Conservation (phyloP, 1,140 invertebrate species). For the Brachionus manjavacas region DNA sequence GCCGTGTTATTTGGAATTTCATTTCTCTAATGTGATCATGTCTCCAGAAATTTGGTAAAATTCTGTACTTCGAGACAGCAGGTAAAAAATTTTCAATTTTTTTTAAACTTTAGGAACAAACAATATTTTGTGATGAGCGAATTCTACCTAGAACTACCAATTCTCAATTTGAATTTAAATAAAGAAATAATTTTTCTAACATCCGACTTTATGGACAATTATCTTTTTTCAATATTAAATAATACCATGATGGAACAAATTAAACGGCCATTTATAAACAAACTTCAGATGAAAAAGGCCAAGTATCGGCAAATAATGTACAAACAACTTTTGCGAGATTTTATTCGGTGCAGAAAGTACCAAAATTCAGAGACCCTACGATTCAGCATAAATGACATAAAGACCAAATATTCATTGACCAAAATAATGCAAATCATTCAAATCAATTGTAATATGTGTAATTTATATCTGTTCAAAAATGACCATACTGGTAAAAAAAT, state of each 20-base stretch:
- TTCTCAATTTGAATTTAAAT: slow-evolving; percentile 20
- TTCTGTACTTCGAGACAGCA: too few species aligned
- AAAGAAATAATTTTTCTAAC: slow-evolving; percentile 31
- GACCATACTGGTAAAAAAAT: neutral
- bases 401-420: slow-evolving; percentile 24
- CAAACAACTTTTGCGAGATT: neutral
- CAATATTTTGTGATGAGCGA: slow-evolving; percentile 28
- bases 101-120: slow-evolving; percentile 17
- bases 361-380: neutral
- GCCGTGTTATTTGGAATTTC: slow-evolving; percentile 23
- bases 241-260: neutral
- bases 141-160: slow-evolving; percentile 8
- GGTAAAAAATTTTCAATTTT: neutral
- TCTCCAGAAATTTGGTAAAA: neutral
- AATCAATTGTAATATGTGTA: slow-evolving; percentile 27
- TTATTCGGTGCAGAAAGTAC: neutral
- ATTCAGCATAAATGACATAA: slow-evolving; percentile 13
- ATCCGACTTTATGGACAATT: neutral
- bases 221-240: neutral
- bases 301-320: slow-evolving; percentile 29
- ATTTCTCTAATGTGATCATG: slow-evolving; percentile 35
- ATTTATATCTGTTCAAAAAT: slow-evolving; percentile 2
- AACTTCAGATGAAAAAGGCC: slow-evolving; percentile 30
- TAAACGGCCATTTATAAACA: slow-evolving; percentile 17
- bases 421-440: slow-evolving; percentile 42